Percentiles rank a stretch among this genome's conserved stretches.
Conservation (phyloP, 2,797 vertebrate genomes). For the Pagetopsis macropterus region DNA sequence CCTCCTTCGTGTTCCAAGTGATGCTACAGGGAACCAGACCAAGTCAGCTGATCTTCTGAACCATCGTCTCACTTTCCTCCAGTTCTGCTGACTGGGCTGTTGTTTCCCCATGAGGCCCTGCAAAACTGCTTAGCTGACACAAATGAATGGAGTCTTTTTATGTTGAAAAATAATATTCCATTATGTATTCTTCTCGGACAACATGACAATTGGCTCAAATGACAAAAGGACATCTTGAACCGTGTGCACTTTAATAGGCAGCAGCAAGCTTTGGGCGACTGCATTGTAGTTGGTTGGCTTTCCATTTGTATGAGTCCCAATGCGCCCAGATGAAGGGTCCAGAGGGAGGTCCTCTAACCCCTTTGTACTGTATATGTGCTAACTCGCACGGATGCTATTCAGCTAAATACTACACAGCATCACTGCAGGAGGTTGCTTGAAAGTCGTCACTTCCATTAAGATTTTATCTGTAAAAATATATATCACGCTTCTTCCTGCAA, state of each 20-base stretch:
- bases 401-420: conserved; percentile 28
- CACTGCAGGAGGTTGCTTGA: conserved; percentile 34
- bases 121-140: conserved; percentile 45
- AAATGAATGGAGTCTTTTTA: conserved; percentile 32
- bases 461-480: conserved; percentile 10
- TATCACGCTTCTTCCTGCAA: not conserved
- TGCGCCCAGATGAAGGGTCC: conserved; percentile 12
- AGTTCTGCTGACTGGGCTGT: conserved; percentile 36
- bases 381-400: conserved; percentile 22
- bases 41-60: conserved; percentile 42
- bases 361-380: too few species aligned
- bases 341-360: too few species aligned
- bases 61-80: conserved; percentile 24
- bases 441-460: conserved; percentile 29
- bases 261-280: conserved; percentile 9
- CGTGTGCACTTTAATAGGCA: conserved; percentile 13
- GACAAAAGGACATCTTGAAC: conserved; percentile 4
- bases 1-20: conserved; percentile 10
- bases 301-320: conserved; percentile 2
- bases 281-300: conserved; percentile 29
- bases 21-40: conserved; percentile 28
- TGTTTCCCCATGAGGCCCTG: conserved; percentile 28
- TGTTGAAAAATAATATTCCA: conserved; percentile 20
- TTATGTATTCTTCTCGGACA: conserved; percentile 18
- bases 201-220: conserved; percentile 23